phyloP scores from a whole-genome alignment of 2,888 invertebrate species.

The Steromphala cineraria region DNA sequence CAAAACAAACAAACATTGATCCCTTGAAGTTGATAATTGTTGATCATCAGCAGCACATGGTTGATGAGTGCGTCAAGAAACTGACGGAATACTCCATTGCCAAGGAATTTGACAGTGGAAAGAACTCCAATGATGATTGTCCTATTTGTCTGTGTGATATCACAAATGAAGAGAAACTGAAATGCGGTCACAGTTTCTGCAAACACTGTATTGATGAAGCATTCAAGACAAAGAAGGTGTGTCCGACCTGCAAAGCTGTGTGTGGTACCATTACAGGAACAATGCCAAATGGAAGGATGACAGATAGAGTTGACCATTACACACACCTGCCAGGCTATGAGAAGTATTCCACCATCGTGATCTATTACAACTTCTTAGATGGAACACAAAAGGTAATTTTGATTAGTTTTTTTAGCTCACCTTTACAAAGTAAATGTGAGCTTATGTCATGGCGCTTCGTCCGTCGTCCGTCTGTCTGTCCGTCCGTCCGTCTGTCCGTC shows the following conservation, averaged over 20 bases:
- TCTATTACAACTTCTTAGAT: constrained; percentile 63
- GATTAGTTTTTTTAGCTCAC: too few relatives aligned
- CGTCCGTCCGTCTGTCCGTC: too few relatives aligned
- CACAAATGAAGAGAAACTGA: constrained; percentile 38
- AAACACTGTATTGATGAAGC: constrained; percentile 30
- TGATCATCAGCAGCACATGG: neutral
- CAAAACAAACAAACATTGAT: neutral
- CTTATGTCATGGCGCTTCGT: too few relatives aligned
- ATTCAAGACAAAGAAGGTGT: constrained; percentile 34
- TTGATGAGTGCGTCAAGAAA: neutral
- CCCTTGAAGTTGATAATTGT: neutral
- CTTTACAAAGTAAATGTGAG: too few relatives aligned
- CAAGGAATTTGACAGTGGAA: neutral
- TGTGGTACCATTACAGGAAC: constrained; percentile 38
- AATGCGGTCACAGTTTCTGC: constrained; percentile 41
- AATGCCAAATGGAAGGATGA: constrained; percentile 45
- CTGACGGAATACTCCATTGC: neutral
- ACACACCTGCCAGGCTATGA: constrained; percentile 19
- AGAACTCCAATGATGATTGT: constrained; percentile 29
- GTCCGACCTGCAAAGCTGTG: constrained; percentile 41
- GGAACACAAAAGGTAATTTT: constrained; percentile 46
- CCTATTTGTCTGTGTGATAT: constrained; percentile 47
- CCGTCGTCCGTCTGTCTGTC: too few relatives aligned
- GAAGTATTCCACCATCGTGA: constrained; percentile 23
- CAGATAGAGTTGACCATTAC: neutral